These are phyloP conservation scores for Phocides pigmalion DNA, from an alignment of 1,140 invertebrate species.

Conservation along the genomic window DNA sequence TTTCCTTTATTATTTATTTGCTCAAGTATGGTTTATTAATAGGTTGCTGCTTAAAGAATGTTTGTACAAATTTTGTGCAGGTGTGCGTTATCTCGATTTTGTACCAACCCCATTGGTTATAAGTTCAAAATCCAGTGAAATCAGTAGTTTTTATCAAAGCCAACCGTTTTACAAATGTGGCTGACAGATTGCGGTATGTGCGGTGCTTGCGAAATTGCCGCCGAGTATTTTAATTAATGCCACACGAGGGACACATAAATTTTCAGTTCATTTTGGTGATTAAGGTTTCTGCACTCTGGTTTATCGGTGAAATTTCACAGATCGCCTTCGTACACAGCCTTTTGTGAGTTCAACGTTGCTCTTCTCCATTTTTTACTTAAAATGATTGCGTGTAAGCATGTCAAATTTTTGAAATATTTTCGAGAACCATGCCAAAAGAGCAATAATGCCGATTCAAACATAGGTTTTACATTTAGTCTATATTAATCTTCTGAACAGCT, in stretches of 20 bases:
- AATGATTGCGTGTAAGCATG: slow-evolving; percentile 3
- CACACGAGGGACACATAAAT: slow-evolving; percentile 58
- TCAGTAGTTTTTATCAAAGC: slow-evolving; percentile 58
- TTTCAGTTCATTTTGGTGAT: slow-evolving; percentile 56
- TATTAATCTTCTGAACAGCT: too few species aligned
- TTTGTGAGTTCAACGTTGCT: slow-evolving; percentile 9
- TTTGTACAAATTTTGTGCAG: slow-evolving; percentile 15
- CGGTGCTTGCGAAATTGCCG: slow-evolving; percentile 44
- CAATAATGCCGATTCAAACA: too few species aligned
- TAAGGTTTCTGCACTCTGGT: slow-evolving; percentile 49
- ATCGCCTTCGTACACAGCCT: slow-evolving; percentile 32
- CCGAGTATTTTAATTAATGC: slow-evolving; percentile 71
- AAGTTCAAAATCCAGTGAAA: slow-evolving; percentile 39
- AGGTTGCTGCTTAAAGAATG: neutral
- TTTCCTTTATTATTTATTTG: too few species aligned
- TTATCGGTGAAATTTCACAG: slow-evolving; percentile 45
- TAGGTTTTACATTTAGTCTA: too few species aligned
- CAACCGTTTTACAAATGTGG: slow-evolving; percentile 63
- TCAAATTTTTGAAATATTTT: slow-evolving; percentile 18
- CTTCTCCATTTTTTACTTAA: slow-evolving; percentile 12
- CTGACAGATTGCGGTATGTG: slow-evolving; percentile 64
- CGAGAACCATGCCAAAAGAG: neutral
- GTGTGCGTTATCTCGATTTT: slow-evolving; percentile 8
- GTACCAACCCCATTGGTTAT: slow-evolving; percentile 26
- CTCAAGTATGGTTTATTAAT: neutral